These are phyloP conservation scores for Mellilla xanthometata DNA, from an alignment of 2,888 invertebrate genomes.

Conservation along the genomic window DNA sequence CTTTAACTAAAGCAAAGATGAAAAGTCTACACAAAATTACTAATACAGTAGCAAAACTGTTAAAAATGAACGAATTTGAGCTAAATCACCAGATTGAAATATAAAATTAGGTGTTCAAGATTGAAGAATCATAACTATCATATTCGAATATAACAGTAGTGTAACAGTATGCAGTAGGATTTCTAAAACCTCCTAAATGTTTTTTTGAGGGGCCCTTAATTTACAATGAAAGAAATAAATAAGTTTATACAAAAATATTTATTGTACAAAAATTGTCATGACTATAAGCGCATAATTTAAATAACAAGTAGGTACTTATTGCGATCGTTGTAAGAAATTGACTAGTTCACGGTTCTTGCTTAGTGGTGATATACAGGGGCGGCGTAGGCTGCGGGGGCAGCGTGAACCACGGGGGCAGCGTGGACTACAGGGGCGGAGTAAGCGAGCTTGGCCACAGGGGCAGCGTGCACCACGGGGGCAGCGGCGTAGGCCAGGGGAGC, in stretches of 20 bases:
- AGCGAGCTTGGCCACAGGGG: constrained; percentile 33
- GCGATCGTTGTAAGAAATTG: constrained; percentile 6
- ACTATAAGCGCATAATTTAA: constrained; percentile 6
- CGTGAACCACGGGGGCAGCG: constrained; percentile 40
- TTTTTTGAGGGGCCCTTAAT: too few relatives aligned
- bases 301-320: constrained; percentile 1
- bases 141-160: too few relatives aligned
- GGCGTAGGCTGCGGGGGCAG: constrained; percentile 33
- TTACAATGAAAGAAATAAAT: background rate
- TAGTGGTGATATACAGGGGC: constrained; percentile 35
- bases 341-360: constrained; percentile 5
- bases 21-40: too few relatives aligned
- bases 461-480: constrained; percentile 33
- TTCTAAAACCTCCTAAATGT: too few relatives aligned
- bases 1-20: too few relatives aligned
- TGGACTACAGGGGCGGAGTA: constrained; percentile 38
- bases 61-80: too few relatives aligned
- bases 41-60: too few relatives aligned
- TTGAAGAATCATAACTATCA: too few relatives aligned
- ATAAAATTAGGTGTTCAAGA: too few relatives aligned
- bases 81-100: too few relatives aligned
- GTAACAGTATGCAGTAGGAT: too few relatives aligned
- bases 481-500: constrained; percentile 32
- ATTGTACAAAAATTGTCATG: constrained; percentile 8
- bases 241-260: constrained; percentile 7